These are phyloP conservation scores for Hylomyscus alleni DNA, from an alignment of 2,797 vertebrate genomes.

Conservation along the genomic window DNA sequence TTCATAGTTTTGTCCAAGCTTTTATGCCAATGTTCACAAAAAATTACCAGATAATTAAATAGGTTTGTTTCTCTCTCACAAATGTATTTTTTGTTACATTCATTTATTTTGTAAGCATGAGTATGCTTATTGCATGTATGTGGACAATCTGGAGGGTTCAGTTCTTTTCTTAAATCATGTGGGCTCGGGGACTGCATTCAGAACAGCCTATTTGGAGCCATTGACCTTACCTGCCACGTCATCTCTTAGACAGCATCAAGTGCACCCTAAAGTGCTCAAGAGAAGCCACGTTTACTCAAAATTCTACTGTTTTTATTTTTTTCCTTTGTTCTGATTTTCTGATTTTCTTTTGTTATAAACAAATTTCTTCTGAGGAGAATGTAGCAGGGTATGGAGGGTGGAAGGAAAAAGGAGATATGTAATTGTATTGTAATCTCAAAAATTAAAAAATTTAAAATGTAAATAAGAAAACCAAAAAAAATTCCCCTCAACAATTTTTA, in stretches of 20 bases:
- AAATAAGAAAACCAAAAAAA: background rate
- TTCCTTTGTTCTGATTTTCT: background rate
- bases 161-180: background rate
- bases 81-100: background rate
- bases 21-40: constrained; percentile 7
- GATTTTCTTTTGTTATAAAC: constrained; percentile 1
- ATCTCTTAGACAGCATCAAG: background rate
- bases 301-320: background rate
- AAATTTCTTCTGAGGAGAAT: background rate
- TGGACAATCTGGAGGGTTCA: background rate
- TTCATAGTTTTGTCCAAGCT: background rate
- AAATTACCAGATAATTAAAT: constrained; percentile 19
- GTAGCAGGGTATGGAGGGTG: background rate
- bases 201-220: no score
- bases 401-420: background rate
- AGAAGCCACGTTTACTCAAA: background rate
- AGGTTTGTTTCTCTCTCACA: constrained; percentile 25
- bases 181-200: background rate
- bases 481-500: constrained; percentile 5
- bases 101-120: background rate
- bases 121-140: background rate
- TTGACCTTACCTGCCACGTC: background rate
- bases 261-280: background rate
- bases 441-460: background rate
- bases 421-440: background rate